A percentile compares a stretch with the other conserved stretches of the same genome.
Conservation (phyloP, 2,797 vertebrate species). For the Lacerta bilineata region DNA sequence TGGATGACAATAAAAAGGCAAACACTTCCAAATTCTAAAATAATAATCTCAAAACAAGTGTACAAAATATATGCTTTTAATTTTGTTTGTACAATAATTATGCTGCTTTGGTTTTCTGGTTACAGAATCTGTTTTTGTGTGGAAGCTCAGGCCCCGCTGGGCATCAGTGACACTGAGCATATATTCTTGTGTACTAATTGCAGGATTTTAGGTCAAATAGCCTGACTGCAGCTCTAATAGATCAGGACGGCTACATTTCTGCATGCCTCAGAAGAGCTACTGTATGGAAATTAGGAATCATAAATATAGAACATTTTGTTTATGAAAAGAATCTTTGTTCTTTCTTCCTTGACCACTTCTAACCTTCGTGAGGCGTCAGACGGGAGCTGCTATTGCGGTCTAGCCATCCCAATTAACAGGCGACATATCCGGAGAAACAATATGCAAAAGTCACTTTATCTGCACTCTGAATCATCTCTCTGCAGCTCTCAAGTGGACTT, state of each 20-base stretch:
- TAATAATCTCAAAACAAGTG: not conserved
- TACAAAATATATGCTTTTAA: not conserved
- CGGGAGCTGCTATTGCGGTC: accelerated
- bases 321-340: constrained; percentile 30
- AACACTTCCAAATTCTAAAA: not conserved
- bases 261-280: not conserved
- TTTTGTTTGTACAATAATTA: not conserved
- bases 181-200: not conserved
- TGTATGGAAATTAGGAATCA: not conserved
- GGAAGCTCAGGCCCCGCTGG: not conserved
- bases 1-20: not conserved
- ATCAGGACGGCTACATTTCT: not conserved
- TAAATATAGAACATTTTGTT: constrained; percentile 10
- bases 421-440: not conserved
- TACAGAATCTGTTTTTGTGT: not conserved
- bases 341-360: constrained; percentile 1
- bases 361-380: not conserved
- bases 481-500: not conserved
- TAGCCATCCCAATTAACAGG: constrained; percentile 7
- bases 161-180: not conserved
- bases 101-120: not conserved
- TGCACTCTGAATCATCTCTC: not conserved
- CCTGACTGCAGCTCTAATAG: not conserved
- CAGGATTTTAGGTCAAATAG: not conserved
- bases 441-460: constrained; percentile 26